phyloP scores from a whole-genome alignment of 1,140 invertebrate species.

The Cheumatopsyche charites region DNA sequence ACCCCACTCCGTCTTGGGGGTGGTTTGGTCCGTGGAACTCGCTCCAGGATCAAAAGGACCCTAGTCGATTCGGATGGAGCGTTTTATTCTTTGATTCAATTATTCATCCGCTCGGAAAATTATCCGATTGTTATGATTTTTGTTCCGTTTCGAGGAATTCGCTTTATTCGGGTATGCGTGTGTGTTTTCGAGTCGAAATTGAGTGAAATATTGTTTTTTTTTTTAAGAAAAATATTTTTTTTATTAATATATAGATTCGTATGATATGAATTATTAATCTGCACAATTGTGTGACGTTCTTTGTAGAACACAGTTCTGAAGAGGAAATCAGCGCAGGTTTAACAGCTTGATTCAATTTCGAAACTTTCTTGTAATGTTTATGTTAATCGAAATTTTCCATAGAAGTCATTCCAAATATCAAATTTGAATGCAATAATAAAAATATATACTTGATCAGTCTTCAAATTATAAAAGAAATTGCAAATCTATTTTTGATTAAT shows the following conservation, averaged over 20 bases:
- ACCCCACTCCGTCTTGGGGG: not conserved
- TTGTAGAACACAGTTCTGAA: too few relatives aligned
- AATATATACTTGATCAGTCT: too few relatives aligned
- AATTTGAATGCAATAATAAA: too few relatives aligned
- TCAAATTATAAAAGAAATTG: too few relatives aligned
- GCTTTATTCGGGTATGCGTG: constrained; percentile 34
- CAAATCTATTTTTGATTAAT: too few relatives aligned
- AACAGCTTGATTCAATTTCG: too few relatives aligned
- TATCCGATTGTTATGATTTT: constrained; percentile 50
- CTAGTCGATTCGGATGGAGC: constrained; percentile 4
- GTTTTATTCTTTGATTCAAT: constrained; percentile 48
- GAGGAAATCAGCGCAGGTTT: too few relatives aligned
- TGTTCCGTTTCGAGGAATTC: constrained; percentile 36
- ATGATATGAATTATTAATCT: not conserved
- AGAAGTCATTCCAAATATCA: too few relatives aligned
- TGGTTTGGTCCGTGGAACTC: too few relatives aligned
- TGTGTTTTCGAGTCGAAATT: not conserved
- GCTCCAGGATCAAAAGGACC: not conserved
- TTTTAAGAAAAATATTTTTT: not conserved
- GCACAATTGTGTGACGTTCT: not conserved
- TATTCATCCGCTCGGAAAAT: constrained; percentile 49
- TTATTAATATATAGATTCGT: not conserved
- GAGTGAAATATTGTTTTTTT: too few relatives aligned
- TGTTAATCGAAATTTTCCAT: too few relatives aligned
- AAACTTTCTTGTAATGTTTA: too few relatives aligned